Percentiles rank a stretch among this genome's conserved stretches.
Evolutionary conservation across 2,113 vertebrate species (phyloP).

Genomic region (Pollachius pollachius): DNA sequence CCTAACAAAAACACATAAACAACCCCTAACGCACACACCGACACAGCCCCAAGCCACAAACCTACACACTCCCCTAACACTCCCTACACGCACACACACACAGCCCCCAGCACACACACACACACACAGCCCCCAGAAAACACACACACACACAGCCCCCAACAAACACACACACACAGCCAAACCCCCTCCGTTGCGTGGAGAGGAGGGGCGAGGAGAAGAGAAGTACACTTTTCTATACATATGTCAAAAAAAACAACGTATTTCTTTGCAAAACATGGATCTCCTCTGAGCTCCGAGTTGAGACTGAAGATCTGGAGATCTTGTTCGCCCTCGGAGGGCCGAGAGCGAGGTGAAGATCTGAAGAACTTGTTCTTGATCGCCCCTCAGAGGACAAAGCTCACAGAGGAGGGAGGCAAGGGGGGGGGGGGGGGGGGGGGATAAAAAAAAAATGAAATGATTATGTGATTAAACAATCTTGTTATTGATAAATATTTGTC

Average conservation of each 20-base stretch:
- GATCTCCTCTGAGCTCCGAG: conserved; percentile 80
- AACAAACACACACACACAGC: not conserved
- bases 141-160: too few species aligned
- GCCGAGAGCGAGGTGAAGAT: too few species aligned
- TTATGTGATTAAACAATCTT: conserved; percentile 77
- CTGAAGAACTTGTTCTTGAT: too few species aligned
- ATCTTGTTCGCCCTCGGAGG: too few species aligned
- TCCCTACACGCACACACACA: conserved; percentile 27
- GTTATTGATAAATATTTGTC: conserved; percentile 84
- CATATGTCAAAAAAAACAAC: conserved; percentile 67
- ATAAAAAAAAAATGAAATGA: conserved; percentile 19
- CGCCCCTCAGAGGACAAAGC: conserved; percentile 50
- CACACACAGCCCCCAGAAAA: too few species aligned
- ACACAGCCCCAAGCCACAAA: too few species aligned
- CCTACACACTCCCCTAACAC: too few species aligned
- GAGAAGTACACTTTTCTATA: conserved; percentile 72
- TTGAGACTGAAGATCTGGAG: conserved; percentile 41
- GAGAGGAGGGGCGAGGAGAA: not conserved
- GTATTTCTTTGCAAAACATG: conserved; percentile 78
- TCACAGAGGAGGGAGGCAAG: conserved; percentile 43
- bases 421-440: too few species aligned
- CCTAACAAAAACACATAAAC: too few species aligned
- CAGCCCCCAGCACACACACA: not conserved
- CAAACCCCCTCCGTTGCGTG: conserved; percentile 42
- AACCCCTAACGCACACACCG: not conserved